These are phyloP conservation scores for Nematostella vectensis DNA, from an alignment of 92 coral and sea anemone genomes.

Conservation along the genomic window DNA sequence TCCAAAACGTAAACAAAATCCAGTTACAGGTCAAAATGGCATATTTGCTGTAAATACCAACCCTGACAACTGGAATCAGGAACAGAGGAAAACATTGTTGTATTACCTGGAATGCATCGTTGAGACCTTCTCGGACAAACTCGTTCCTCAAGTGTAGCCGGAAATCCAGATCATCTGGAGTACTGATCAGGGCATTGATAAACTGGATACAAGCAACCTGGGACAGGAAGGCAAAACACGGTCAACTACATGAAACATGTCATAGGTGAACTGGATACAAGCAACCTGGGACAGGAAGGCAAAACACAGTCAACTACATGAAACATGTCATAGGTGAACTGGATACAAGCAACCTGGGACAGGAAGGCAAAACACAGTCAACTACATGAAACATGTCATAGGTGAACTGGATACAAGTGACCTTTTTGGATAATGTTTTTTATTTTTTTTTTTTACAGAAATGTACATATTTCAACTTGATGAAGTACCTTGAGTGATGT, in stretches of 20 bases:
- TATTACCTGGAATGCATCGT: slow-evolving; percentile 84
- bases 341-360: slow-evolving; percentile 87
- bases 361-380: background rate
- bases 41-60: too few species aligned
- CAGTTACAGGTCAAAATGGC: too few species aligned
- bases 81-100: too few species aligned
- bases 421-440: too few species aligned
- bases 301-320: background rate
- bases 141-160: slow-evolving; percentile 95
- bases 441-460: too few species aligned
- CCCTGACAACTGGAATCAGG: too few species aligned
- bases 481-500: slow-evolving; percentile 88
- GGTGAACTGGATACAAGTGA: slow-evolving; percentile 90
- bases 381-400: slow-evolving; percentile 32
- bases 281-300: slow-evolving; percentile 54
- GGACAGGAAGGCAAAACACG: background rate
- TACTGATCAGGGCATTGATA: slow-evolving; percentile 88
- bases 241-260: slow-evolving; percentile 4
- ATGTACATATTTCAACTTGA: background rate
- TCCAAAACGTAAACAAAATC: too few species aligned
- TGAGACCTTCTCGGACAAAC: slow-evolving; percentile 88
- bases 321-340: slow-evolving; percentile 63
- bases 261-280: slow-evolving; percentile 88
- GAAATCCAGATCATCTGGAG: slow-evolving; percentile 93
- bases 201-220: slow-evolving; percentile 97